These are phyloP conservation scores for Apeltes quadracus DNA, from an alignment of 2,113 vertebrate species.

Conservation along the genomic window DNA sequence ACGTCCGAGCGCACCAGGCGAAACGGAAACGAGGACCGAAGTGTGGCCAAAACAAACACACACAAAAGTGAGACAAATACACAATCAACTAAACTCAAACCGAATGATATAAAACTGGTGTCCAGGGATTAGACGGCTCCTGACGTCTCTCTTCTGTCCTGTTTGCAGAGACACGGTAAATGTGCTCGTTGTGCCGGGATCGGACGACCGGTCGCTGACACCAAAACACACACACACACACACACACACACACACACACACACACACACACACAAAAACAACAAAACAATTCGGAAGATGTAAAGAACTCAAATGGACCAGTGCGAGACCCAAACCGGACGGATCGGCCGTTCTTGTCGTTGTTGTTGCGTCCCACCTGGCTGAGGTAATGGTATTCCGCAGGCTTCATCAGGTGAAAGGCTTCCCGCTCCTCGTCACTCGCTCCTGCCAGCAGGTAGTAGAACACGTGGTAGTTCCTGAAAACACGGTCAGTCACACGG, in stretches of 20 bases:
- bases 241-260: constrained; percentile 1
- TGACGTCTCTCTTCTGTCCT: constrained; percentile 51
- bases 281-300: background rate
- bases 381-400: constrained; percentile 98
- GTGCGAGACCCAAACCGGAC: background rate
- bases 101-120: background rate
- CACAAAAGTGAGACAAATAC: constrained; percentile 3
- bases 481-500: background rate
- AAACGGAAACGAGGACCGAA: background rate
- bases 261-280: background rate
- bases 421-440: constrained; percentile 91
- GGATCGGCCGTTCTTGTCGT: background rate
- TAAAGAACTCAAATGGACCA: background rate
- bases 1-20: background rate
- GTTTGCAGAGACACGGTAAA: constrained; percentile 39
- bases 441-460: constrained; percentile 99
- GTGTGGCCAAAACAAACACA: constrained; percentile 8
- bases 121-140: background rate
- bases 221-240: constrained; percentile 14
- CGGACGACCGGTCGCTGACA: constrained; percentile 22
- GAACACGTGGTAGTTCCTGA: constrained; percentile 99
- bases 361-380: constrained; percentile 84
- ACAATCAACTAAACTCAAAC: background rate
- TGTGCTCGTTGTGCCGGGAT: background rate
- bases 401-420: constrained; percentile 93